These are phyloP conservation scores for Phortica okadai DNA, from an alignment of 2,888 invertebrate genomes.

Conservation along the genomic window DNA sequence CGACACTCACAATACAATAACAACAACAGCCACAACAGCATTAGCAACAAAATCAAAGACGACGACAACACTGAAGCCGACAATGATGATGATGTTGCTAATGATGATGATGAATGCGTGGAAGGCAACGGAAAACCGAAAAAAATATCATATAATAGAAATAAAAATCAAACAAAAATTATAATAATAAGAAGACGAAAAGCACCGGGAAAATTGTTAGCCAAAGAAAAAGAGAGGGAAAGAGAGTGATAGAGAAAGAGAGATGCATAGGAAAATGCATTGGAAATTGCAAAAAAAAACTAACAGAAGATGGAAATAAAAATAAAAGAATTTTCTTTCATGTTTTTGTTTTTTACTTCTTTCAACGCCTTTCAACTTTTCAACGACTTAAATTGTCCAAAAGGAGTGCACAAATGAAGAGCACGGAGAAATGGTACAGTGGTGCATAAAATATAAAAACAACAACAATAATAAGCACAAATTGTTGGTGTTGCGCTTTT, in stretches of 20 bases:
- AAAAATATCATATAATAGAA: too few relatives aligned
- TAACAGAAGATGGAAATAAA: too few relatives aligned
- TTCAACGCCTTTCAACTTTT: constrained; percentile 9
- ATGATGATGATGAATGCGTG: too few relatives aligned
- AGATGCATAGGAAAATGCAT: too few relatives aligned
- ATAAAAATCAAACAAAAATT: constrained; percentile 23
- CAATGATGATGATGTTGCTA: constrained; percentile 11
- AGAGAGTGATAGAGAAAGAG: too few relatives aligned
- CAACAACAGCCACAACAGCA: constrained; percentile 9
- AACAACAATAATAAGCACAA: constrained; percentile 44
- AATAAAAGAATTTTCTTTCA: too few relatives aligned
- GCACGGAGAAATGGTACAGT: too few relatives aligned
- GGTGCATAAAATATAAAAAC: background rate
- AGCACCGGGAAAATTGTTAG: background rate
- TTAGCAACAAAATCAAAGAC: constrained; percentile 35
- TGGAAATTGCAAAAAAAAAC: too few relatives aligned
- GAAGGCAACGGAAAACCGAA: too few relatives aligned
- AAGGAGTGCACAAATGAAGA: too few relatives aligned
- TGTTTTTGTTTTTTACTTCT: background rate
- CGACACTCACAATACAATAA: background rate
- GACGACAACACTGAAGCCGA: constrained; percentile 22
- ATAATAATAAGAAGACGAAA: constrained; percentile 9
- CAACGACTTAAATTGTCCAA: too few relatives aligned
- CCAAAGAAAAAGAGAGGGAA: background rate
- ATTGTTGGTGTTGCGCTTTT: constrained; percentile 38